phyloP scores from a whole-genome alignment of 2,797 vertebrate species.

The Lagocephalus sceleratus region DNA sequence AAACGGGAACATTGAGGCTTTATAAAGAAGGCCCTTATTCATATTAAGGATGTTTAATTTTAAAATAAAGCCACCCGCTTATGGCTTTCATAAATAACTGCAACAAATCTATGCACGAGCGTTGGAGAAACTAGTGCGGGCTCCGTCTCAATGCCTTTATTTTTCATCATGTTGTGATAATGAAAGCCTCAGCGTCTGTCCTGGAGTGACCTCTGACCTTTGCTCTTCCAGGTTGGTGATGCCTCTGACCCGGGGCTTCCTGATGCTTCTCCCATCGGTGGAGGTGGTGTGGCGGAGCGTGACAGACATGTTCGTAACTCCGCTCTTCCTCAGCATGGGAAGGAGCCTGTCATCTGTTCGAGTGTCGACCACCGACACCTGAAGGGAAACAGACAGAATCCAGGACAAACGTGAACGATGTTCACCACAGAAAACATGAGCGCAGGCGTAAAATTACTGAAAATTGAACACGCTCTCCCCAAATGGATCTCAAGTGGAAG shows the following conservation, averaged over 20 bases:
- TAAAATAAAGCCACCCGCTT: no score
- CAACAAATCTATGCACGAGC: no score
- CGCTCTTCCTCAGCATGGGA: slow-evolving; percentile 80
- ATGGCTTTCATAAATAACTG: no score
- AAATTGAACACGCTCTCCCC: no score
- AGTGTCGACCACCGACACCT: slow-evolving; percentile 73
- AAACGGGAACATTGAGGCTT: no score
- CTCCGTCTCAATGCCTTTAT: no score
- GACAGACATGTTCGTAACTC: slow-evolving; percentile 78
- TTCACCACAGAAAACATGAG: neutral
- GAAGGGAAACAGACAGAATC: slow-evolving; percentile 24
- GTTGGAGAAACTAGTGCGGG: no score
- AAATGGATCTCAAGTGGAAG: no score
- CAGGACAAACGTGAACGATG: neutral
- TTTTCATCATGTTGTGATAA: no score
- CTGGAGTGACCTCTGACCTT: neutral
- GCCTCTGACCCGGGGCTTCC: slow-evolving; percentile 82
- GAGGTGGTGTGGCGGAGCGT: slow-evolving; percentile 85
- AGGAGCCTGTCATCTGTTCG: slow-evolving; percentile 78
- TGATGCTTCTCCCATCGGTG: slow-evolving; percentile 84
- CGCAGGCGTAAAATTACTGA: neutral
- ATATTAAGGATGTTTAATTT: no score
- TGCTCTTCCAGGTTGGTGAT: slow-evolving; percentile 81
- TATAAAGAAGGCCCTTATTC: no score
- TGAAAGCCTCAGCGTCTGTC: no score